These are phyloP conservation scores for Drosophila paranaensis DNA, from an alignment of 2,888 invertebrate species.

Conservation along the genomic window DNA sequence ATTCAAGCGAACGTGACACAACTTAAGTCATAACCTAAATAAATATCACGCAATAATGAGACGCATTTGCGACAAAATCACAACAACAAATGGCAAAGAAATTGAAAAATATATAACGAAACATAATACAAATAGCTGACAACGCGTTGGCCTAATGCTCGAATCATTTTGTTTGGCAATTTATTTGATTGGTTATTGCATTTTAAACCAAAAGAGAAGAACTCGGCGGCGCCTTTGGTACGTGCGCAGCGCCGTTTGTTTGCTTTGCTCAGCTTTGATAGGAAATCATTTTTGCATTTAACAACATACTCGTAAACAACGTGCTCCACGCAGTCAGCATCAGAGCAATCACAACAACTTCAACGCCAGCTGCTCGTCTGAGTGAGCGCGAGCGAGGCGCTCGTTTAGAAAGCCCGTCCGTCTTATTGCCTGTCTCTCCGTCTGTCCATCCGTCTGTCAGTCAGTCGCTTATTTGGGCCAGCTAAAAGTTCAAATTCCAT, in stretches of 20 bases:
- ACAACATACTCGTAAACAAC: slow-evolving; percentile 69
- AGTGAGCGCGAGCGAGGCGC: slow-evolving; percentile 46
- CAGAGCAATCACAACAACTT: slow-evolving; percentile 40
- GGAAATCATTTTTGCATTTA: slow-evolving; percentile 81
- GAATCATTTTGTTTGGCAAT: slow-evolving; percentile 77
- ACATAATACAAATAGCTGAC: slow-evolving; percentile 47
- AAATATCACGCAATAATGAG: slow-evolving; percentile 79
- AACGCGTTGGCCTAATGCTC: slow-evolving; percentile 67
- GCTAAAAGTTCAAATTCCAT: slow-evolving; percentile 72
- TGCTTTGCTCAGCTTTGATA: slow-evolving; percentile 50
- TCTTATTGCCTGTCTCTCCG: slow-evolving; percentile 31
- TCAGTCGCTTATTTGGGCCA: slow-evolving; percentile 43
- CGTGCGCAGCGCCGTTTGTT: slow-evolving; percentile 56
- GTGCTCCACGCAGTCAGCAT: slow-evolving; percentile 48
- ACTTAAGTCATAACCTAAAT: slow-evolving; percentile 80
- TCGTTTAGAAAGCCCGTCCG: slow-evolving; percentile 28
- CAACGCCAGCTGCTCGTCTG: slow-evolving; percentile 42
- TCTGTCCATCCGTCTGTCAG: slow-evolving; percentile 32
- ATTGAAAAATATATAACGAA: slow-evolving; percentile 28
- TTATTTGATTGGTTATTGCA: slow-evolving; percentile 79
- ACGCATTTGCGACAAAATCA: slow-evolving; percentile 71
- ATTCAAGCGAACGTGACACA: slow-evolving; percentile 75
- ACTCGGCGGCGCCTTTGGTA: slow-evolving; percentile 55
- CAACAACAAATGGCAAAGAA: slow-evolving; percentile 12
- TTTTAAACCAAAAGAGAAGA: slow-evolving; percentile 67